phyloP scores from a whole-genome alignment of 1,140 invertebrate species.

The Drosophila erecta region DNA sequence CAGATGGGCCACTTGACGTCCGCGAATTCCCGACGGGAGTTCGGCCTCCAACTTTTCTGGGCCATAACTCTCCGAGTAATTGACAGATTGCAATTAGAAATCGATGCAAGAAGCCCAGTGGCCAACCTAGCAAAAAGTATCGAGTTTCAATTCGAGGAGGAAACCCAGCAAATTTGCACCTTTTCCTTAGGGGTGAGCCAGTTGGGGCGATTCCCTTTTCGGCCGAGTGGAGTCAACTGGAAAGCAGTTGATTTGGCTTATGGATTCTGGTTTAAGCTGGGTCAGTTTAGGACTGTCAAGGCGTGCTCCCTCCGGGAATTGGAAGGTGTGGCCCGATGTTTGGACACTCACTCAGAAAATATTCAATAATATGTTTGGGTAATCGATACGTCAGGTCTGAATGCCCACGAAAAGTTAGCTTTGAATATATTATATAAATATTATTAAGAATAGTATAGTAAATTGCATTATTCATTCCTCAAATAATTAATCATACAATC shows the following conservation, averaged over 20 bases:
- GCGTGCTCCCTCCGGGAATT: slow-evolving; percentile 2
- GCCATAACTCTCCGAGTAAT: slow-evolving; percentile 67
- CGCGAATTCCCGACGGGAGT: slow-evolving; percentile 43
- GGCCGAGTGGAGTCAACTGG: background rate
- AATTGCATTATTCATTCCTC: no score
- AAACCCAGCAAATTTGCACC: slow-evolving; percentile 11
- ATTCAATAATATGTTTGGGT: background rate
- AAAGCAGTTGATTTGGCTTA: slow-evolving; percentile 24
- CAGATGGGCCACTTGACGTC: slow-evolving; percentile 70
- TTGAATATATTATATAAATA: background rate
- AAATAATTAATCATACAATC: background rate
- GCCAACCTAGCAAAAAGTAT: slow-evolving; percentile 61
- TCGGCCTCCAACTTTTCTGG: slow-evolving; percentile 28
- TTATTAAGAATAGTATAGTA: background rate
- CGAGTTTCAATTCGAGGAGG: slow-evolving; percentile 38
- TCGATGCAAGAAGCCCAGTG: slow-evolving; percentile 59
- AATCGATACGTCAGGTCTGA: background rate
- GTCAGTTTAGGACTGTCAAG: slow-evolving; percentile 19
- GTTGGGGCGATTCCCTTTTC: background rate
- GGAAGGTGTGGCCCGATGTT: background rate
- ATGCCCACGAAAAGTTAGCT: background rate
- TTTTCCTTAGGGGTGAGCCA: slow-evolving; percentile 2
- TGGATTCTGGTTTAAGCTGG: slow-evolving; percentile 10
- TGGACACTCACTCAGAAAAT: background rate
- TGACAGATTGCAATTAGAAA: slow-evolving; percentile 82